These are phyloP conservation scores for Pherbina coryleti DNA, from an alignment of 2,888 invertebrate genomes.

Conservation along the genomic window DNA sequence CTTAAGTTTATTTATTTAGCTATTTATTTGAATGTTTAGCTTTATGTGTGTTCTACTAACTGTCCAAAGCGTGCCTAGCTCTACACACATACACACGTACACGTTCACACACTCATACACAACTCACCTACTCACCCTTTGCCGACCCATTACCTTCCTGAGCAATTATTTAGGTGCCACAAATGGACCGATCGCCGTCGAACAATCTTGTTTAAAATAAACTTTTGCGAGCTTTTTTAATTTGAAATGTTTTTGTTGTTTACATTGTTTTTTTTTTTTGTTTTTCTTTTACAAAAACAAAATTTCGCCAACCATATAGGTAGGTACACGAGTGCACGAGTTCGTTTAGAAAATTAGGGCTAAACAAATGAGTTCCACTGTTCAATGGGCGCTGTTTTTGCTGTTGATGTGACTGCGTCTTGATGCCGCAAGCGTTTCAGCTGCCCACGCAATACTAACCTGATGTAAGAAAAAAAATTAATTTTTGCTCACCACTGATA, in stretches of 20 bases:
- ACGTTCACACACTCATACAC: not conserved
- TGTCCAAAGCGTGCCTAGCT: no score
- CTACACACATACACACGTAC: not conserved
- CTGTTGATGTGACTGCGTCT: not conserved
- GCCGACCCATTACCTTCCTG: not conserved
- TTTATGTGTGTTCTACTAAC: no score
- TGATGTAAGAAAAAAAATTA: not conserved
- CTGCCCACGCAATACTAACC: constrained; percentile 21
- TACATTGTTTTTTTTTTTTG: not conserved
- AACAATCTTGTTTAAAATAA: constrained; percentile 29
- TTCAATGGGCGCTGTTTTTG: not conserved
- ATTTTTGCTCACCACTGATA: not conserved
- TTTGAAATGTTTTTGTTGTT: constrained; percentile 7
- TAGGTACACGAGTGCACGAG: constrained; percentile 1
- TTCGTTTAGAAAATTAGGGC: constrained; percentile 36
- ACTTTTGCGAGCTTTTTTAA: constrained; percentile 30
- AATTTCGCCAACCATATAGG: not conserved
- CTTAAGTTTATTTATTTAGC: no score
- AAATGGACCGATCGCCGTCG: not conserved
- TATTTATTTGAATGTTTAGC: no score
- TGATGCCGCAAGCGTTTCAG: not conserved
- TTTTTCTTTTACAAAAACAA: constrained; percentile 17
- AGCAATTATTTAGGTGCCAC: not conserved
- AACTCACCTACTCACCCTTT: not conserved
- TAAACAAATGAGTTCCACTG: constrained; percentile 13